Conservation (phyloP, 2,888 invertebrate genomes). For the Caradrina clavipalpis region DNA sequence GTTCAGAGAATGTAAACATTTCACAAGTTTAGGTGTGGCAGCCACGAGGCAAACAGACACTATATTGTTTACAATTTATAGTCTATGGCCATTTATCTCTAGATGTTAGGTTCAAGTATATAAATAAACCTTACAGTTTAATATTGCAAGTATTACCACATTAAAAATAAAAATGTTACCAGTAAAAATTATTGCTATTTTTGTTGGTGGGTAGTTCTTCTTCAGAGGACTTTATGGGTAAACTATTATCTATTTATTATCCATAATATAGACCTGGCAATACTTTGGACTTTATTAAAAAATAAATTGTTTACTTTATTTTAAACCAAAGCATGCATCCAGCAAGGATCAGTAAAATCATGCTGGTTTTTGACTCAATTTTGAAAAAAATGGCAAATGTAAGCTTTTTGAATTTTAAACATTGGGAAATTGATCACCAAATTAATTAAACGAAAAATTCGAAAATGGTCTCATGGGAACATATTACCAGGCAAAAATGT, state of each 20-base stretch:
- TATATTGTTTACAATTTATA: conserved; percentile 37
- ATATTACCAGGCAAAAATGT: too few species aligned
- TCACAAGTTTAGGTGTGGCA: conserved; percentile 29
- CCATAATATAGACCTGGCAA: too few species aligned
- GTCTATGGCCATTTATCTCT: conserved; percentile 12
- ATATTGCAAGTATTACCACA: neutral
- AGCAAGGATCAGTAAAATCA: too few species aligned
- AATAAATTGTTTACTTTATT: too few species aligned
- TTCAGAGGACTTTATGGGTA: neutral
- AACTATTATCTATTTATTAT: neutral
- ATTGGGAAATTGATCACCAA: too few species aligned
- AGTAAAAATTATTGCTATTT: neutral
- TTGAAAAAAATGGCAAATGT: too few species aligned
- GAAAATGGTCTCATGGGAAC: too few species aligned
- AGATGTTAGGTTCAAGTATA: neutral
- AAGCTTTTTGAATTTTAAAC: too few species aligned
- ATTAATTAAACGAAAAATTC: too few species aligned
- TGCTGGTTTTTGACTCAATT: too few species aligned
- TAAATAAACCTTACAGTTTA: conserved; percentile 1
- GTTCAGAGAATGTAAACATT: conserved; percentile 33
- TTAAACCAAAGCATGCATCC: too few species aligned
- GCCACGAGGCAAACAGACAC: conserved; percentile 45
- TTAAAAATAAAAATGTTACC: neutral
- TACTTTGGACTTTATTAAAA: too few species aligned
- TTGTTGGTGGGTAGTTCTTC: conserved; percentile 1